Evolutionary conservation across 2,113 vertebrate genomes (phyloP), one percentile per base, ranked within the genome.

Genomic region (Caranx melampygus): DNA sequence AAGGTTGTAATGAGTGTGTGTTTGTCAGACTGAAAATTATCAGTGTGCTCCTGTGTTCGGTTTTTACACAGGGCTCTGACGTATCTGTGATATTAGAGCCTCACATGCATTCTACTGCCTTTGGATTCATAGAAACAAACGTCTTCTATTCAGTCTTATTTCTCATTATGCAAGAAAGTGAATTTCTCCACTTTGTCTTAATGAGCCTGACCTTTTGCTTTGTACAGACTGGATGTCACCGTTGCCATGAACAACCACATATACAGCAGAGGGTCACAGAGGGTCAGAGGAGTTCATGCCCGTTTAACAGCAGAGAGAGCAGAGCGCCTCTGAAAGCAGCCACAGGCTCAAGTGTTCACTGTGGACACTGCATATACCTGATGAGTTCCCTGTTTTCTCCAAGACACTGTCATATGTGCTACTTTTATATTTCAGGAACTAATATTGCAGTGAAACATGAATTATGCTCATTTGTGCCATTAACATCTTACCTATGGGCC

Each of bases 251-350:
- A 77, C 85, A 31, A 92, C 89, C 52, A 18, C 83, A 64, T 78
- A 86, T 80, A 76, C 80, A 79, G 83, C 77, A 11, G 60, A 75
- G 84, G 89, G 91, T 92, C 88, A 88, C 49, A 18, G 76, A 75
- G 84, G 92, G 92, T 92, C 89, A 84, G 75, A 45, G 77, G 85
- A 87, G 87, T 87, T 88, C 62, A 82, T 69, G 78, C 72, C 59
- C 75, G 70, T 86, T 92, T 83, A 86, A 81, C 78, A 78, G 76
- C 84, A 64, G 57, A 77, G 75, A 76, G 79, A 83, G 80, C 58
- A 79, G 45, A 78, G 75, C 78, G 69, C 62, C 42, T 40, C 3
- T 59, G 35, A 88, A 84, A 64, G 73, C 77, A 69, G 78, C 82
- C 72, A 57, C 66, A 47, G 74, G 59, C 40, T 37, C 6, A 2